phyloP scores from a whole-genome alignment of 2,797 vertebrate species.

The Florisuga fusca region DNA sequence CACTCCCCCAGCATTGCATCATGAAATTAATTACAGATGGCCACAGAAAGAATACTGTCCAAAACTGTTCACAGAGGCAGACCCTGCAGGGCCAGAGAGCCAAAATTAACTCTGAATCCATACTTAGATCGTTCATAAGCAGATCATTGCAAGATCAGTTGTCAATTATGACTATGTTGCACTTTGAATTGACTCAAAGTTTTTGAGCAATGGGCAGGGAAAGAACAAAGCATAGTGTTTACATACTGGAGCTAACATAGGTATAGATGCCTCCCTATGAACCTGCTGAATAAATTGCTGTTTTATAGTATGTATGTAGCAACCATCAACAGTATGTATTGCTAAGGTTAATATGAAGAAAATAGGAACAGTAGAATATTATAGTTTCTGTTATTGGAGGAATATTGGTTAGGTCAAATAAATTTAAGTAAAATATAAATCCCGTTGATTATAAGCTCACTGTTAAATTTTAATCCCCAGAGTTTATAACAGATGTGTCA shows the following conservation, averaged over 20 bases:
- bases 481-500: not conserved
- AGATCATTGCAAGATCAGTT: not conserved
- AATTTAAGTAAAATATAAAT: not conserved
- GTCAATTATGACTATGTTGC: not conserved
- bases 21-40: constrained; percentile 16
- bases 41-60: not conserved
- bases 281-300: not conserved
- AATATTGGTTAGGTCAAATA: not conserved
- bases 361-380: not conserved
- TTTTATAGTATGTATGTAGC: not conserved
- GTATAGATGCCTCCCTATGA: not conserved
- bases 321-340: not conserved
- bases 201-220: not conserved
- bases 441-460: not conserved
- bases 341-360: not conserved
- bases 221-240: not conserved
- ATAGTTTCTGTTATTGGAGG: not conserved
- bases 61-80: not conserved
- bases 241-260: not conserved
- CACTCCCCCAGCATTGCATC: not conserved
- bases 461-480: not conserved
- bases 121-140: not conserved
- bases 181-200: not conserved
- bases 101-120: not conserved
- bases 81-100: not conserved